Evolutionary conservation across 2,113 vertebrate species (phyloP).

Genomic region (Lamprotornis superbus): DNA sequence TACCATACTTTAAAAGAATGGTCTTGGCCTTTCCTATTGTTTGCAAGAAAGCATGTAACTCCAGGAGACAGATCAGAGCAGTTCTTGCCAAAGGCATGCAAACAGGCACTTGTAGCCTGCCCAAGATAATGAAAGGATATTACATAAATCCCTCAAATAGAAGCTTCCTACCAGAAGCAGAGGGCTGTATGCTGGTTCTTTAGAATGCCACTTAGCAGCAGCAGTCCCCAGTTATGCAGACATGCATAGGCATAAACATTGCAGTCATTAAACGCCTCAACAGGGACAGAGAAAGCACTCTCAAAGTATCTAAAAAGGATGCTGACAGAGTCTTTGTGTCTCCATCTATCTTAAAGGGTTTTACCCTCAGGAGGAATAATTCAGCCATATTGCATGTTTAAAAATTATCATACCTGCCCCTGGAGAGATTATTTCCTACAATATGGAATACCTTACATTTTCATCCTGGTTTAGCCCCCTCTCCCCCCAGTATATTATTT

Average conservation of each 20-base stretch:
- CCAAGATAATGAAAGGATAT: not conserved
- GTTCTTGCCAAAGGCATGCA: not conserved
- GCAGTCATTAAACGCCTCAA: not conserved
- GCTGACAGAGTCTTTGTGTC: not conserved
- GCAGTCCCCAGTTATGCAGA: not conserved
- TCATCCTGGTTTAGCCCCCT: not conserved
- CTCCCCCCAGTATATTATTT: not conserved
- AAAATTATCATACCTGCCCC: rapidly evolving
- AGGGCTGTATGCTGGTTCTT: not conserved
- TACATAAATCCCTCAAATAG: not conserved
- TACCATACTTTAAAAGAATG: not conserved
- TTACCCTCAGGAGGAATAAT: not conserved
- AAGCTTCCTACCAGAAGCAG: not conserved
- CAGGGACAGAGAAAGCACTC: not conserved
- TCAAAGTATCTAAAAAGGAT: not conserved
- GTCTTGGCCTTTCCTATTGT: not conserved
- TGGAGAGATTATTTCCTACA: not conserved
- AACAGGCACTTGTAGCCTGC: not conserved
- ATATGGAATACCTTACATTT: not conserved
- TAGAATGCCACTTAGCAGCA: not conserved
- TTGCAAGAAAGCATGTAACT: not conserved
- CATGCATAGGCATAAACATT: not conserved
- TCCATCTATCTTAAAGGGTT: not conserved
- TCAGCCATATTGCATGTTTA: not conserved
- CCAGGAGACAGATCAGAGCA: not conserved